Percentiles rank a stretch among this genome's conserved stretches.
Evolutionary conservation across 2,888 invertebrate species (phyloP).

Genomic region (Dolichopus griseipennis): DNA sequence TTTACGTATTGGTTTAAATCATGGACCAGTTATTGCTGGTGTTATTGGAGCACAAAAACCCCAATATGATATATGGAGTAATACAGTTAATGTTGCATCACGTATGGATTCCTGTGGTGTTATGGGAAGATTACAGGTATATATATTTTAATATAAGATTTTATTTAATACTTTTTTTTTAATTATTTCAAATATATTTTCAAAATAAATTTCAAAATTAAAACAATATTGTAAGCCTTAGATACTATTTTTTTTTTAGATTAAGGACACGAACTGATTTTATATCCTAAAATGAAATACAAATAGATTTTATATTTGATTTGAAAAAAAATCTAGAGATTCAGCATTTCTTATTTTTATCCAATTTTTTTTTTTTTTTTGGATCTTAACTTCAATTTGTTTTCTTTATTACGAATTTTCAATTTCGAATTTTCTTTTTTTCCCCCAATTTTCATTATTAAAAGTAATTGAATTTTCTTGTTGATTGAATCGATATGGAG

Average conservation of each 20-base stretch:
- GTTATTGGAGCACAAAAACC: conserved; percentile 97
- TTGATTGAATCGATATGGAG: neutral
- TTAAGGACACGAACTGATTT: no score
- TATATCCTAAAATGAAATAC: neutral
- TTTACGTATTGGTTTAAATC: conserved; percentile 65
- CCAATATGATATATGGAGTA: conserved; percentile 98
- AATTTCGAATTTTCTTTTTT: neutral
- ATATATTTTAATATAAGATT: neutral
- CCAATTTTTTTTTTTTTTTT: neutral
- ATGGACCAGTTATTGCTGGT: conserved; percentile 74
- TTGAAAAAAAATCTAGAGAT: neutral
- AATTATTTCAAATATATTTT: no score
- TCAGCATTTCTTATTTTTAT: neutral
- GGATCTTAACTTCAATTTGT: neutral
- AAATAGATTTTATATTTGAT: neutral
- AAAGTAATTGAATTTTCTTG: neutral
- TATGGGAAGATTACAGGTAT: conserved; percentile 74
- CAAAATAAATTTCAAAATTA: no score
- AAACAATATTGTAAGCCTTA: no score
- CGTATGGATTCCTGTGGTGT: conserved; percentile 95
- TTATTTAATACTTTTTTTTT: neutral
- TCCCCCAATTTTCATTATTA: neutral
- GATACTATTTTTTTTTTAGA: neutral
- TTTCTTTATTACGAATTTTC: neutral
- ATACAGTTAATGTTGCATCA: conserved; percentile 95